Base-by-base conservation (phyloP, 2,113 vertebrate species). In the Dendropsophus ebraccatus region DNA sequence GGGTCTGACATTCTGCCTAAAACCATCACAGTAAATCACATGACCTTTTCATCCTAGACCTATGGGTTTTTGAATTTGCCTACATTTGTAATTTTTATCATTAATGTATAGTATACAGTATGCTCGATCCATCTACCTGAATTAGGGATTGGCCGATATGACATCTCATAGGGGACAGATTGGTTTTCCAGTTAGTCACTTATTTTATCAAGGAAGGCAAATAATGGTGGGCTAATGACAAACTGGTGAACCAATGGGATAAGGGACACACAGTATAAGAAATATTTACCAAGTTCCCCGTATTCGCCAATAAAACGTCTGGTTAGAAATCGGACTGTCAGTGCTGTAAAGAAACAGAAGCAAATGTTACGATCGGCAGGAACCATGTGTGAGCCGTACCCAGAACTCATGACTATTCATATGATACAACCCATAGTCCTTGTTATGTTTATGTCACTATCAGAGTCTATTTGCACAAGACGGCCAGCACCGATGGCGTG, bases 271-370 rank as follows among this genome's bases (percentile, higher is more conserved):
- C 37, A 74, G 41, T 41, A 41, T 23, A 82, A 70, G 35, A 32
- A 56, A 70, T 85, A 91, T 92, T 92, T 88, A 97, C 96, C 95
- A 56, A 96, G 95, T 72, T 96, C 93, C 86, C 96, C 96, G 0
- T 97, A 97, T 84, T 97, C 96, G 58, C 96, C 96, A 0, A 97
- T 97, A 88, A 97, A 97, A 77, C 95, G 94, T 41, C 95, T 91
- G 13, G 96, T 97, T 37, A 97, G 89, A 87, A 97, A 96, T 45
- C 96, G 95, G 72, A 97, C 96, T 0, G 94, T 95, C 75, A 97
- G 88, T 16, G 96, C 96, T 97, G 92, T 25, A 87, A 89, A 87
- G 79, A 12, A 56, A 78, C 47, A 79, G 5, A 81, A 60, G 30
- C 25, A 52, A 54, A 58, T 1, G 32, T 72, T 65, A 21, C 47